These are phyloP conservation scores for Spialia ferax DNA, from an alignment of 2,888 invertebrate genomes.

Conservation along the genomic window DNA sequence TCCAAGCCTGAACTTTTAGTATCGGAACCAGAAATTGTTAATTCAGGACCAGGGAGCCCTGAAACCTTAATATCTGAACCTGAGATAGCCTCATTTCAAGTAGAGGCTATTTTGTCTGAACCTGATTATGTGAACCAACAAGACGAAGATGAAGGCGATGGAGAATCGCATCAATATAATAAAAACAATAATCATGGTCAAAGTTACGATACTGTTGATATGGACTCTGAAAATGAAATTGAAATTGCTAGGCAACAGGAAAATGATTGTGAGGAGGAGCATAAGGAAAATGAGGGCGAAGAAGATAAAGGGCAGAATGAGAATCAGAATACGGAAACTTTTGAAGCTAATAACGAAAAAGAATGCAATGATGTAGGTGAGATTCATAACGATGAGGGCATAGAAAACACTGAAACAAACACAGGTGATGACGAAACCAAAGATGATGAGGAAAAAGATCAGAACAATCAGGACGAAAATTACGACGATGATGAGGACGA, in stretches of 20 bases:
- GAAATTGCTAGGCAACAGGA: slow-evolving; percentile 77
- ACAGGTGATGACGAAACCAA: slow-evolving; percentile 50
- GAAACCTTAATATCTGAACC: slow-evolving; percentile 83
- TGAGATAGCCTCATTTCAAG: slow-evolving; percentile 83
- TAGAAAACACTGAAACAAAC: slow-evolving; percentile 54
- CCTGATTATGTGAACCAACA: slow-evolving; percentile 70
- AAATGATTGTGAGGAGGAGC: slow-evolving; percentile 56
- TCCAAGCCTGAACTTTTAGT: slow-evolving; percentile 79
- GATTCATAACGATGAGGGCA: slow-evolving; percentile 57
- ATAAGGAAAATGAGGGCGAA: slow-evolving; percentile 53
- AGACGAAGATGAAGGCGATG: slow-evolving; percentile 55
- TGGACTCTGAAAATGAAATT: slow-evolving; percentile 83
- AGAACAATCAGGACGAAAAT: slow-evolving; percentile 59
- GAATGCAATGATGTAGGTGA: slow-evolving; percentile 48
- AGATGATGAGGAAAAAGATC: slow-evolving; percentile 52
- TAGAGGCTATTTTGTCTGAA: slow-evolving; percentile 80
- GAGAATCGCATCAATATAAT: slow-evolving; percentile 55
- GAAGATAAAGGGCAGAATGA: slow-evolving; percentile 55
- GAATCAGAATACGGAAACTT: slow-evolving; percentile 54
- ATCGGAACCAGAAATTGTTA: slow-evolving; percentile 80
- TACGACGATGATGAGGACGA: slow-evolving; percentile 72
- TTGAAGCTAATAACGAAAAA: slow-evolving; percentile 61
- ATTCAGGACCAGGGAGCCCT: slow-evolving; percentile 83
- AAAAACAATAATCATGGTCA: slow-evolving; percentile 63
- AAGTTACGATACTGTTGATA: slow-evolving; percentile 79